Conservation (phyloP, 2,113 vertebrate species). For the Geococcyx californianus region DNA sequence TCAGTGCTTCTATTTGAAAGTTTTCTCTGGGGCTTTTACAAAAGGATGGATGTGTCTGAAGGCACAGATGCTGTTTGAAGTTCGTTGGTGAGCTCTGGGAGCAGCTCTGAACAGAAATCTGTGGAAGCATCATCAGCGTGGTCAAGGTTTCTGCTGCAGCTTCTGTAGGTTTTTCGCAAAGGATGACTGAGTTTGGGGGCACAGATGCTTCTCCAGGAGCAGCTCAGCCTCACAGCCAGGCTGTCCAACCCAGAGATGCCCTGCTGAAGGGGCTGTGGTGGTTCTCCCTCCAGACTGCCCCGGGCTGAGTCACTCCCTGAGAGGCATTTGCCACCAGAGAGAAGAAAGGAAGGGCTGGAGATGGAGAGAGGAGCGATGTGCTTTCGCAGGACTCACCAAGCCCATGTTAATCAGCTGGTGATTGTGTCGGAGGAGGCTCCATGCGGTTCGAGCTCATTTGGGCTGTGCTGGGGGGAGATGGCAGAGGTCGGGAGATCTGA, state of each 20-base stretch:
- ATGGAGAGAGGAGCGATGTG: rapidly evolving
- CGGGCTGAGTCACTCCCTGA: neutral
- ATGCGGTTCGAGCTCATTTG: neutral
- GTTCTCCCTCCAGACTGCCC: neutral
- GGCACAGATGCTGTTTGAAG: neutral
- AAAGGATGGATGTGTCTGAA: neutral
- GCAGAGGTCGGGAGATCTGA: neutral
- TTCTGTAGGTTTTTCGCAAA: neutral
- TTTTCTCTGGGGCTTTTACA: neutral
- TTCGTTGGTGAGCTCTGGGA: neutral
- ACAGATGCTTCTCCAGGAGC: rapidly evolving
- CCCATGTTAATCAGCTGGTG: neutral
- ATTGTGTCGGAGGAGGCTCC: neutral
- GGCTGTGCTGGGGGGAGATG: slow-evolving; percentile 11
- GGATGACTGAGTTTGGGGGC: neutral
- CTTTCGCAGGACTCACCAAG: neutral
- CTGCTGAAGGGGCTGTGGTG: neutral
- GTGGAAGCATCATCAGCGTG: neutral
- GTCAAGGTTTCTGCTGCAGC: neutral
- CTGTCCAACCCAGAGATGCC: rapidly evolving
- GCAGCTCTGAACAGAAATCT: neutral
- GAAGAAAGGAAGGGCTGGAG: neutral
- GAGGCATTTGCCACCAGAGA: neutral
- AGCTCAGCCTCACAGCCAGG: neutral
- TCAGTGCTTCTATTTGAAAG: neutral